A percentile compares a stretch with the other conserved stretches of the same genome.
These are phyloP conservation scores for Agraylea sexmaculata DNA, from an alignment of 1,140 invertebrate genomes.

Conservation along the genomic window DNA sequence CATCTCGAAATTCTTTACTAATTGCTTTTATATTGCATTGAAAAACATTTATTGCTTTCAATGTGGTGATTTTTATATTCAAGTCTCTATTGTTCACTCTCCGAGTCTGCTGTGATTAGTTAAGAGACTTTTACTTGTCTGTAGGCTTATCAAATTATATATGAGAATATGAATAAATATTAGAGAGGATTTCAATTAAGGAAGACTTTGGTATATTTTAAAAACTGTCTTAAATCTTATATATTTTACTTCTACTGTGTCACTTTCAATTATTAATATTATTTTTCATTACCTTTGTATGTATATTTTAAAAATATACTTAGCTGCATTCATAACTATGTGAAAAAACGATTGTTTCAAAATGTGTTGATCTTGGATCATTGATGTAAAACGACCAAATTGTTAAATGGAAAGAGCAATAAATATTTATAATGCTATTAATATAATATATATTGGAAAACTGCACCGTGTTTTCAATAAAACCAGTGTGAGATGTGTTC, in stretches of 20 bases:
- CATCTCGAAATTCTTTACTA: conserved; percentile 2
- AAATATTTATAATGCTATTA: conserved; percentile 13
- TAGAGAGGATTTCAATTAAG: conserved; percentile 15
- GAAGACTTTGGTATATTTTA: no score
- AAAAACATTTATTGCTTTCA: background rate
- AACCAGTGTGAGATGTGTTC: conserved; percentile 6
- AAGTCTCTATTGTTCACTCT: conserved; percentile 6
- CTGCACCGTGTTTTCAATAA: conserved; percentile 1
- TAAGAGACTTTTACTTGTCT: conserved; percentile 16
- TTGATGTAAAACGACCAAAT: conserved; percentile 1
- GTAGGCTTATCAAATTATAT: conserved; percentile 13
- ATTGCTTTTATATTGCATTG: background rate
- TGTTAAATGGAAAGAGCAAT: conserved; percentile 11
- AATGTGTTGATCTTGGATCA: background rate
- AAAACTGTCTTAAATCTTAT: conserved; percentile 15
- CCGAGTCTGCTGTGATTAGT: conserved; percentile 17
- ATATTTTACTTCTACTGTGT: conserved; percentile 7
- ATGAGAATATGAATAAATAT: conserved; percentile 15
- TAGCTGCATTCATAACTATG: no score
- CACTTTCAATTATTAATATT: conserved; percentile 8
- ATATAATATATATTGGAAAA: conserved; percentile 12
- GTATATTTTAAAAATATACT: conserved; percentile 10
- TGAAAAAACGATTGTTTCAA: background rate
- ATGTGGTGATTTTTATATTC: background rate
- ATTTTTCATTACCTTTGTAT: conserved; percentile 8